Evolutionary conservation across 2,113 vertebrate species (phyloP), one percentile per base, ranked within the genome.

Genomic region (Sitta europaea): DNA sequence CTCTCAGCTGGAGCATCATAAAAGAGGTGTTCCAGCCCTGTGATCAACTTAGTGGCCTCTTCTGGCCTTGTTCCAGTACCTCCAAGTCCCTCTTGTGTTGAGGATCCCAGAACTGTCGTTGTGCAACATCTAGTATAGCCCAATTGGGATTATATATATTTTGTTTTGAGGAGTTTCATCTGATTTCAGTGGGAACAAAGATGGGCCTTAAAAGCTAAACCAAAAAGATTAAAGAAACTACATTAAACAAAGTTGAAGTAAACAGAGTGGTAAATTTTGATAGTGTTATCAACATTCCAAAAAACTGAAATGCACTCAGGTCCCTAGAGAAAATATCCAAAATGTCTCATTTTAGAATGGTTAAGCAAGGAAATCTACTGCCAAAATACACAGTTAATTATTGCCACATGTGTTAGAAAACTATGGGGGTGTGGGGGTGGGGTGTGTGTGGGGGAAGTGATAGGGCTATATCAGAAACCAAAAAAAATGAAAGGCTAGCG

Each of bases 181-280:
- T 54, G 36, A 77, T 75, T 90, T 77, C 22, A 80, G 11, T 79
- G 53, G 75, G n/a, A 96, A 79, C 25, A 83, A 94, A 83, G 21
- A 74, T n/a, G 43, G 33, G 27, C 14, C 16, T 58, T 66, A 63
- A 80, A 90, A 86, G 33, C 31, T 48, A 81, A 86, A 90, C 9
- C 21, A 72, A 66, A 86, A 92, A 77, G 18, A 92, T 93, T 59
- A 68, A 93, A 83, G 31, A 51, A 63, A 82, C 58, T 70, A 11
- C 45, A 82, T 57, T 87, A 57, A 83, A 86, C 58, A 88, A 83
- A 75, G 42, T 29, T 76, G 59, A 33, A 66, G 33, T 90, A 95
- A 94, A 88, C 79, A 92, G 4, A 38, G 14, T 16, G 35, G 38
- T 58, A n/a, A 51, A 47, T 76, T 90, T 92, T 74, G 47, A 80